Conservation (phyloP, 2,797 vertebrate species). For the Anolis apletophallus region DNA sequence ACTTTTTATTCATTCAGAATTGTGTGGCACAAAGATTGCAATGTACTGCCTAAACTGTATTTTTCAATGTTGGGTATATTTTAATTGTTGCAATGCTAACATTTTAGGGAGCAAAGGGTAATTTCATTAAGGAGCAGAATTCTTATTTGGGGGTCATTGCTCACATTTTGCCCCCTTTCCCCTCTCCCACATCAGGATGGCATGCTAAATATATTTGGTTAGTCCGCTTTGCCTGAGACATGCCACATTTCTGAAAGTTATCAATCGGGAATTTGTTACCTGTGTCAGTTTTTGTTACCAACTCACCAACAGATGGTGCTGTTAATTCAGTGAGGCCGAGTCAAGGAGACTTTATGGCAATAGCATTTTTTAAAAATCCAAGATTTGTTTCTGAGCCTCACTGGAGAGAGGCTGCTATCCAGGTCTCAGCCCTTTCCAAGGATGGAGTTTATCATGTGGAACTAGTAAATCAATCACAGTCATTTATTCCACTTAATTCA, state of each 20-base stretch:
- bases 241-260: neutral
- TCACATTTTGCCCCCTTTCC: too few species aligned
- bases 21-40: too few species aligned
- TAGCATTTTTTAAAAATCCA: neutral
- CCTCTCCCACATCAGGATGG: too few species aligned
- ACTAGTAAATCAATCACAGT: neutral
- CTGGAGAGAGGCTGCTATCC: neutral
- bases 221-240: too few species aligned
- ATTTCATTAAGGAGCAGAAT: too few species aligned
- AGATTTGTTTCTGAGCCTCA: neutral
- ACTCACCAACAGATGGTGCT: slow-evolving; percentile 27
- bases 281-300: slow-evolving; percentile 1
- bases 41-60: too few species aligned
- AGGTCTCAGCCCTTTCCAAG: slow-evolving; percentile 20
- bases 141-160: too few species aligned
- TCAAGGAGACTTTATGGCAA: neutral
- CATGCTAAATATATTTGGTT: too few species aligned
- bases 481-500: slow-evolving; percentile 29
- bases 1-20: too few species aligned
- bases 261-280: neutral
- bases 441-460: slow-evolving; percentile 33
- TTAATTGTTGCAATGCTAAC: too few species aligned
- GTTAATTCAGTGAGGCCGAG: slow-evolving; percentile 22
- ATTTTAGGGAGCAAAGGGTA: too few species aligned
- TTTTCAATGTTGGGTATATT: too few species aligned